A percentile compares a stretch with the other conserved stretches of the same genome.
Conservation (phyloP, 2,888 invertebrate species). For the Leuctra nigra region DNA sequence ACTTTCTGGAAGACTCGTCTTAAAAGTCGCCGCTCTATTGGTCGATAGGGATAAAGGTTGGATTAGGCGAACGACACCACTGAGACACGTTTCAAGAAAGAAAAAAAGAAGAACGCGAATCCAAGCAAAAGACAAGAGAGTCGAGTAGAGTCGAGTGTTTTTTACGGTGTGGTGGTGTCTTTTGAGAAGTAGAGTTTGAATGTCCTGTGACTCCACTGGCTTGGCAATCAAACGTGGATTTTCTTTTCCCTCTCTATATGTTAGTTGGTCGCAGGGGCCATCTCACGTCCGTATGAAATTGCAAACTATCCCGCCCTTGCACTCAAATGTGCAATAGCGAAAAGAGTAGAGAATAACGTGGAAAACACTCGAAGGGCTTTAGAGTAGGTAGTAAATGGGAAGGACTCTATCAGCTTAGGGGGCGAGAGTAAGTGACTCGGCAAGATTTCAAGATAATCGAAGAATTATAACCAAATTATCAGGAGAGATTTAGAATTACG, state of each 20-base stretch:
- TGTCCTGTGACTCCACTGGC: conserved; percentile 6
- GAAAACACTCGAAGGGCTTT: conserved; percentile 11
- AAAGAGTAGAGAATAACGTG: neutral
- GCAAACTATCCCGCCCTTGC: conserved; percentile 17
- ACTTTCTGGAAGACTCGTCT: conserved; percentile 23
- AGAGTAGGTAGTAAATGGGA: neutral
- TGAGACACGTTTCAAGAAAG: conserved; percentile 12
- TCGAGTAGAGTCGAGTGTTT: no score
- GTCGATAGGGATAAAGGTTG: conserved; percentile 15
- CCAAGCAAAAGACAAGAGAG: conserved; percentile 3
- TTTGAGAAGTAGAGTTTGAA: conserved; percentile 13
- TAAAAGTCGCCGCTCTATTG: conserved; percentile 14
- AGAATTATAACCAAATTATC: no score
- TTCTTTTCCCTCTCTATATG: conserved; percentile 7
- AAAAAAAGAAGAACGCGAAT: neutral
- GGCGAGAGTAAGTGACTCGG: no score
- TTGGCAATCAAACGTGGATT: conserved; percentile 21
- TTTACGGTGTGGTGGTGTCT: conserved; percentile 3
- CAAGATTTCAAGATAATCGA: no score
- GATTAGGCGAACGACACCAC: conserved; percentile 15
- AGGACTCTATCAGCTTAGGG: neutral
- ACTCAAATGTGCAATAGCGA: conserved; percentile 15
- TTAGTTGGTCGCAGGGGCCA: conserved; percentile 3
- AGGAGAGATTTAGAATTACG: no score
- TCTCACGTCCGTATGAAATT: conserved; percentile 21